Conservation (phyloP, 2,888 invertebrate genomes). For the Formica aserva region DNA sequence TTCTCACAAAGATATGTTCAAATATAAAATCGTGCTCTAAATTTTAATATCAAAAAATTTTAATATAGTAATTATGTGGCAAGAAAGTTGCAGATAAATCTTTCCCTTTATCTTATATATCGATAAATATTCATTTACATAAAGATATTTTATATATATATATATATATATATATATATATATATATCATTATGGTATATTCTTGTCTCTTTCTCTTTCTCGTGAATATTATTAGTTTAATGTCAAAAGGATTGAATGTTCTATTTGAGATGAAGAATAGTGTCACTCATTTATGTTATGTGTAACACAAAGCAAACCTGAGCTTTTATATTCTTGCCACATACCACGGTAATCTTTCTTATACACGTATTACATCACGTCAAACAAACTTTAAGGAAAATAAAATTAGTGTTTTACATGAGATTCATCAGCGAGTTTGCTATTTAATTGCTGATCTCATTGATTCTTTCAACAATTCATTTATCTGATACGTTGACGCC, state of each 20-base stretch:
- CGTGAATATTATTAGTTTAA: not conserved
- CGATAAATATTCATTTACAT: too few species aligned
- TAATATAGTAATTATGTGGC: too few species aligned
- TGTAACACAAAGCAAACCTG: not conserved
- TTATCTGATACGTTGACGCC: too few species aligned
- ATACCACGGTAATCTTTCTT: too few species aligned
- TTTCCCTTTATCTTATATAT: too few species aligned
- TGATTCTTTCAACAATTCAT: too few species aligned
- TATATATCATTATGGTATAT: not conserved
- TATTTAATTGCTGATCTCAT: not conserved
- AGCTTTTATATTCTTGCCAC: too few species aligned
- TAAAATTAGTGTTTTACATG: too few species aligned
- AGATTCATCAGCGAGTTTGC: not conserved
- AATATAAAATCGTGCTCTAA: not conserved
- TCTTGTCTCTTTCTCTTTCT: not conserved
- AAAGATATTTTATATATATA: too few species aligned
- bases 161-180: too few species aligned
- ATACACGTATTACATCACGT: too few species aligned
- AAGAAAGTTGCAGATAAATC: too few species aligned
- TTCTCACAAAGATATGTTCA: not conserved
- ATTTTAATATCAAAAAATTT: not conserved
- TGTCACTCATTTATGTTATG: not conserved
- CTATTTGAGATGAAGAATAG: conserved; percentile 20
- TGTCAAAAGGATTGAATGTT: not conserved
- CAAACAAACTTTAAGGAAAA: not conserved